Percentiles rank a stretch among this genome's conserved stretches.
phyloP scores from a whole-genome alignment of 64 coral and sea anemone genomes.

The Astreopora myriophthalma region DNA sequence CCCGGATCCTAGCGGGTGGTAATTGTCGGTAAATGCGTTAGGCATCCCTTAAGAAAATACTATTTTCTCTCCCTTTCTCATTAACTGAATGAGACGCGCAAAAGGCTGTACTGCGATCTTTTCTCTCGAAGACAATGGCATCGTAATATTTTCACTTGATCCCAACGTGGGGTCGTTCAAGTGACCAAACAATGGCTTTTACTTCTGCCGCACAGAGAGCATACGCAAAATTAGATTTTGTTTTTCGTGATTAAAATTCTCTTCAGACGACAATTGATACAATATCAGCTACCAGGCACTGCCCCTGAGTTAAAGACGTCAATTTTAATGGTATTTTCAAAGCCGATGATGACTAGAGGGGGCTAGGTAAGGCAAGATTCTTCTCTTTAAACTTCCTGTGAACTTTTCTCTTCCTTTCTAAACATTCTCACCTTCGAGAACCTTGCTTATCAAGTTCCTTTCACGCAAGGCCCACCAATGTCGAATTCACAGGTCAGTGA shows the following conservation, averaged over 20 bases:
- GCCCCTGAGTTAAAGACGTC: not conserved
- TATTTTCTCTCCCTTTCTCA: not conserved
- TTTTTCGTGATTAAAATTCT: slow-evolving; percentile 5
- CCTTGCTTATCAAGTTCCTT: not conserved
- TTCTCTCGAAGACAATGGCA: not conserved
- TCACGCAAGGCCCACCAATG: not conserved
- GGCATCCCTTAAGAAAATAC: not conserved
- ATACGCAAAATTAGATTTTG: not conserved
- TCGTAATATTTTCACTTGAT: not conserved
- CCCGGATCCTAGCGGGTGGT: not conserved
- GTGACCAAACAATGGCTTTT: not conserved
- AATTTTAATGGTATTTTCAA: not conserved
- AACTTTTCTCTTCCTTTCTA: not conserved
- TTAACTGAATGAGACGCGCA: not conserved
- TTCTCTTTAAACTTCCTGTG: not conserved
- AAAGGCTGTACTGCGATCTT: not conserved
- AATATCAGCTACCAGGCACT: not conserved
- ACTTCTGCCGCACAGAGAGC: not conserved
- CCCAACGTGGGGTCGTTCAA: not conserved
- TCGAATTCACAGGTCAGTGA: not conserved
- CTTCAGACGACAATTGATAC: not conserved
- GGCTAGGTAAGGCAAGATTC: not conserved
- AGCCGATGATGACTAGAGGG: not conserved
- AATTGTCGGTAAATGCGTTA: not conserved
- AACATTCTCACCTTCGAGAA: not conserved